Base-by-base conservation (phyloP, 2,113 vertebrate genomes). In the Seriola aureovittata region DNA sequence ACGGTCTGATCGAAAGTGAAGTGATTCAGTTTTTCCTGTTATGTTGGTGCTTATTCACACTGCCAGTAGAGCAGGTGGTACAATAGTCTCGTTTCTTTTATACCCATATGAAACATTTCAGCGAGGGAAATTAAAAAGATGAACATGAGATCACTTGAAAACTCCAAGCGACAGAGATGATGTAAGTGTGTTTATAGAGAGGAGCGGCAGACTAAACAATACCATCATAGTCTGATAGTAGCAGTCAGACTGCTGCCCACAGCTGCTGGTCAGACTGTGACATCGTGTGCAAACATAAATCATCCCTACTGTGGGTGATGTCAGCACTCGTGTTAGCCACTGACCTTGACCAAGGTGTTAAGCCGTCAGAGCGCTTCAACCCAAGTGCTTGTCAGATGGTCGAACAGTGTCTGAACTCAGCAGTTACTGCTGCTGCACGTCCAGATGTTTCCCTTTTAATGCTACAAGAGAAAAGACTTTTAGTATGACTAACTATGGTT, bases 1-100 rank as follows among this genome's bases (percentile, higher is more conserved):
- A 81, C 71, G 14, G 50, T 84, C 89, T 89, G 85, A 88, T 91
- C 81, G 29, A 81, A 84, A 84, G 44, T 57, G 68, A 38, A 46
- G 54, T 74, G 71, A 81, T 87, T 84, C 78, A 62, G 54, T 44
- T 69, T 75, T 88, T 90, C 80, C 77, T 90, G 80, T 90, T 85
- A 71, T 82, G 78, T 75, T 44, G 76, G 55, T 1, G 0, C 40
- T 48, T 82, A 19, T 69, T 88, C 66, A 48, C 62, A 2, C 64
- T 25, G 52, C 54, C 25, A 10, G 10, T 19, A 9, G 58, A 74
- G 63, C 77, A 76, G 65, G 62, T 82, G 65, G 36, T 42, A 55
- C 55, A 81, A 12, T 69, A 13, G 32, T 71, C 21, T 19, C 29
- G 7, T 70, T 72, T 75, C 14, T 77, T 82, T 50, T 9, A 62